A percentile compares a stretch with the other conserved stretches of the same genome.
Evolutionary conservation across 2,113 vertebrate species (phyloP).

Genomic region (Narcine bancroftii): DNA sequence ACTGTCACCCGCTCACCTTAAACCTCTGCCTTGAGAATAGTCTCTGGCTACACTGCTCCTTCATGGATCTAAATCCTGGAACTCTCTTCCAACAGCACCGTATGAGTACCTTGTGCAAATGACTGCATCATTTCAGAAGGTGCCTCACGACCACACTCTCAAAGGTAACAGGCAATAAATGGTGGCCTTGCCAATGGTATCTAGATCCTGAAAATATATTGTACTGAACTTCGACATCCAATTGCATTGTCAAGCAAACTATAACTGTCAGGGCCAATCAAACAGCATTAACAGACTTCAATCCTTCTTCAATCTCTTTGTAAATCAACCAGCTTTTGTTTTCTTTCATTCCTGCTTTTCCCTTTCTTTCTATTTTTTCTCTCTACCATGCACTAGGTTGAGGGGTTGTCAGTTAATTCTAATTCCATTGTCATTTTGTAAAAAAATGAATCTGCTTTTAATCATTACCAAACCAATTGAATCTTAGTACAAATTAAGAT

Average conservation of each 20-base stretch:
- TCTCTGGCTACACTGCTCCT: too few relatives aligned
- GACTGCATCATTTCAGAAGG: too few relatives aligned
- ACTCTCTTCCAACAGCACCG: too few relatives aligned
- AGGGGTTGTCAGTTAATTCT: background rate
- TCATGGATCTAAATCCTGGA: too few relatives aligned
- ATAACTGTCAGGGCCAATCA: conserved; percentile 17
- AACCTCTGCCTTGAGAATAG: too few relatives aligned
- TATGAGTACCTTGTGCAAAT: too few relatives aligned
- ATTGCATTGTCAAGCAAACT: background rate
- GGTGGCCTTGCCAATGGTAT: too few relatives aligned
- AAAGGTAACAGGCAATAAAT: too few relatives aligned
- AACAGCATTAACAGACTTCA: background rate
- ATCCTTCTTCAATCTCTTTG: background rate
- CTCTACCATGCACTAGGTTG: background rate
- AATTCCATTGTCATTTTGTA: background rate
- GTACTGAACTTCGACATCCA: background rate
- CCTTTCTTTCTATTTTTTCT: background rate
- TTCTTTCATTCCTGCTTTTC: background rate
- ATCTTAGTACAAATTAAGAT: background rate
- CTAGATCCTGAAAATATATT: too few relatives aligned
- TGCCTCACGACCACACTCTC: too few relatives aligned
- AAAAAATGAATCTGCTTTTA: background rate
- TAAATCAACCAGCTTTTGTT: background rate
- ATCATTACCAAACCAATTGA: background rate
- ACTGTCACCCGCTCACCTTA: too few relatives aligned